Percentiles rank a stretch among this genome's conserved stretches.
These are phyloP conservation scores for Dicyrtoma fusca DNA, from an alignment of 2,888 invertebrate genomes.

Conservation along the genomic window DNA sequence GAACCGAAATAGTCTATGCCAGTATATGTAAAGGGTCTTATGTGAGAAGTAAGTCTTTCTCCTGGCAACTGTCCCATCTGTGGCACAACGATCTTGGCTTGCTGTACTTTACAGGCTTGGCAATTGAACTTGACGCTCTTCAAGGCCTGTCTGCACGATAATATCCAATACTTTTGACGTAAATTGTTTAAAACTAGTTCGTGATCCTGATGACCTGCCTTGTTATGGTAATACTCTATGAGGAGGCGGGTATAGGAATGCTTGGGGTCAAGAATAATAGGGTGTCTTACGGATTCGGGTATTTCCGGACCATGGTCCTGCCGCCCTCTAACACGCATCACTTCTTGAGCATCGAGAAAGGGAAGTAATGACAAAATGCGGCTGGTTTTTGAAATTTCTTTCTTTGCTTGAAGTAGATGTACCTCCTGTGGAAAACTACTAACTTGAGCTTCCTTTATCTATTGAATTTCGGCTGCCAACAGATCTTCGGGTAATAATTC, in stretches of 20 bases:
- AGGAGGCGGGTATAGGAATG: constrained; percentile 26
- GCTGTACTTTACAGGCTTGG: constrained; percentile 19
- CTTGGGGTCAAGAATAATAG: constrained; percentile 27
- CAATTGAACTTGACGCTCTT: constrained; percentile 20
- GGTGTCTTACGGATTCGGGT: not conserved
- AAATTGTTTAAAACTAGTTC: too few relatives aligned
- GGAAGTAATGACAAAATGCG: too few relatives aligned
- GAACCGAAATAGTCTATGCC: constrained; percentile 43
- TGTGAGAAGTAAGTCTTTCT: not conserved
- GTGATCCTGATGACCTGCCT: too few relatives aligned
- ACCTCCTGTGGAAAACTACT: too few relatives aligned
- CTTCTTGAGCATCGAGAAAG: too few relatives aligned
- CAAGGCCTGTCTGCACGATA: constrained; percentile 9
- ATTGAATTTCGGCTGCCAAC: too few relatives aligned
- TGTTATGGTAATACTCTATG: constrained; percentile 18
- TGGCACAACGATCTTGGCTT: constrained; percentile 18
- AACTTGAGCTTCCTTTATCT: too few relatives aligned
- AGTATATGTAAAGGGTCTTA: constrained; percentile 37
- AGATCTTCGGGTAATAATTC: too few relatives aligned
- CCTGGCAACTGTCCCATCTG: constrained; percentile 34
- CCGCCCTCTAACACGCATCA: too few relatives aligned
- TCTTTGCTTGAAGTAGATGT: too few relatives aligned
- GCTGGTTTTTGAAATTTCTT: too few relatives aligned
- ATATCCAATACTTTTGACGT: too few relatives aligned
- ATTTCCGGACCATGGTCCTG: not conserved